Conservation (phyloP, 2,888 invertebrate species). For the Drosophila anomelani region DNA sequence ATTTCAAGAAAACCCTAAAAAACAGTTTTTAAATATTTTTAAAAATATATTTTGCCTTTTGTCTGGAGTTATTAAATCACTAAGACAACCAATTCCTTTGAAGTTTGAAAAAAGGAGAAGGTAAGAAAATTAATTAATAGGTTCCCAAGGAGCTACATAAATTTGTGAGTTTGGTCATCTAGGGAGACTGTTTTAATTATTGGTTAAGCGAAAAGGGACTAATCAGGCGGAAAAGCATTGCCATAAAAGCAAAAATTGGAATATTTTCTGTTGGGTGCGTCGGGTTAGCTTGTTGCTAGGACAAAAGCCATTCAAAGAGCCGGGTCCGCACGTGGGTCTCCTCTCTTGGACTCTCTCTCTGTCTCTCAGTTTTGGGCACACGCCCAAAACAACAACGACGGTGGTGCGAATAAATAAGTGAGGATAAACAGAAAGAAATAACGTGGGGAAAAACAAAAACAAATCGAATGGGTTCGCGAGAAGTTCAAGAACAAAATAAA, state of each 20-base stretch:
- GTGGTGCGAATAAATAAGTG: constrained; percentile 12
- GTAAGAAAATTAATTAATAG: no score
- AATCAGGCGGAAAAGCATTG: neutral
- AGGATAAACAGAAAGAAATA: constrained; percentile 29
- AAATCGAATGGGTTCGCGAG: constrained; percentile 37
- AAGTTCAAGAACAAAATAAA: constrained; percentile 52
- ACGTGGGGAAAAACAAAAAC: constrained; percentile 32
- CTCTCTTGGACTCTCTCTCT: neutral
- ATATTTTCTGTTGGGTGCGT: constrained; percentile 27
- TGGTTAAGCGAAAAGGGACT: constrained; percentile 1
- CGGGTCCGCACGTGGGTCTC: constrained; percentile 32
- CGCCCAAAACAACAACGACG: constrained; percentile 40
- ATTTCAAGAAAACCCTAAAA: no score
- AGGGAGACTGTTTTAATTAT: neutral
- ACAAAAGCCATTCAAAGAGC: constrained; percentile 32
- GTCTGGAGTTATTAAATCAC: no score
- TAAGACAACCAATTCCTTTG: neutral
- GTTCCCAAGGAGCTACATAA: neutral
- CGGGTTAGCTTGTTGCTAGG: constrained; percentile 34
- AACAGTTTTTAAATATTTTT: no score
- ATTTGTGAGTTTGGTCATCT: constrained; percentile 1
- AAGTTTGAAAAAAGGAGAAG: neutral
- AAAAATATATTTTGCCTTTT: no score
- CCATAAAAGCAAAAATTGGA: neutral
- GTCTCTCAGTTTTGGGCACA: constrained; percentile 38